Evolutionary conservation across 2,888 invertebrate genomes (phyloP).

Genomic region (Cantharis lateralis): DNA sequence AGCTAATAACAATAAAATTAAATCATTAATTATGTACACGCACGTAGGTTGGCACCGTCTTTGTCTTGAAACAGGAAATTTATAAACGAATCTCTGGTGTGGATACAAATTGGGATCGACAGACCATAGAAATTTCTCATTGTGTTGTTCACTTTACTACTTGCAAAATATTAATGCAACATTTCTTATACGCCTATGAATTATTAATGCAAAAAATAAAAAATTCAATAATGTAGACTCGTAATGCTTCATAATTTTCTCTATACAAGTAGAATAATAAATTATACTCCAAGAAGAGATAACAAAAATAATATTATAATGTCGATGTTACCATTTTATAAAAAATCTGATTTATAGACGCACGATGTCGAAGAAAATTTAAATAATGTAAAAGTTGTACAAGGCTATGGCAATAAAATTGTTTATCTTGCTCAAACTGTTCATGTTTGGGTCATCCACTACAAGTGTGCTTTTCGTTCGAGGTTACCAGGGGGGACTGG

Average conservation of each 20-base stretch:
- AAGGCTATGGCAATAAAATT: background rate
- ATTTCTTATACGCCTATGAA: constrained; percentile 6
- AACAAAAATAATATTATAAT: background rate
- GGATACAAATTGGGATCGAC: constrained; percentile 31
- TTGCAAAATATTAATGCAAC: constrained; percentile 33
- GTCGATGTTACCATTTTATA: background rate
- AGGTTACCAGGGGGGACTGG: background rate
- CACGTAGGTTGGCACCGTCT: background rate
- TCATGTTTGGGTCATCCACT: background rate
- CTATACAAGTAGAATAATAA: background rate
- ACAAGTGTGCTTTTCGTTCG: background rate
- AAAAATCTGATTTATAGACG: background rate
- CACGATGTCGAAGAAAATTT: background rate
- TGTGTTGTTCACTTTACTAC: constrained; percentile 40
- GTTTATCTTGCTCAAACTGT: background rate
- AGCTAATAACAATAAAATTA: background rate
- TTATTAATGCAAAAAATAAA: background rate
- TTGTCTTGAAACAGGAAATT: background rate
- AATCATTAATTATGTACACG: background rate
- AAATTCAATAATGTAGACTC: background rate
- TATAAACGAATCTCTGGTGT: background rate
- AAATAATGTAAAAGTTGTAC: background rate
- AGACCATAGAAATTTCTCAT: constrained; percentile 44
- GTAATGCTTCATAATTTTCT: constrained; percentile 1
- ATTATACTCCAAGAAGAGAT: background rate